Base-by-base conservation (phyloP, 53 echinoderm and acorn worm species). In the Apostichopus leukothele region DNA sequence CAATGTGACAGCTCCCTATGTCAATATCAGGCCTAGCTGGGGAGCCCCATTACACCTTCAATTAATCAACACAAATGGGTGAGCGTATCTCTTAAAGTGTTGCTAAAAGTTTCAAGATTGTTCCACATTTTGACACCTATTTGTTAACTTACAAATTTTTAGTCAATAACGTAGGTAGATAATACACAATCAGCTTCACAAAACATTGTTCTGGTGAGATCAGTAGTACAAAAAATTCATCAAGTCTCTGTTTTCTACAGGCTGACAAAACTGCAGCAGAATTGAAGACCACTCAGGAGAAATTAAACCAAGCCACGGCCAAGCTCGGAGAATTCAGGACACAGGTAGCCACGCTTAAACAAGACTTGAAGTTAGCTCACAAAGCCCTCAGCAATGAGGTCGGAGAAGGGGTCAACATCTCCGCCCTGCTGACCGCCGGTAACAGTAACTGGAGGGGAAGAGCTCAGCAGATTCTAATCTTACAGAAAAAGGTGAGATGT, bases 401-500 rank as follows among this genome's bases (percentile, higher is more conserved):
- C 0, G 99, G 99, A 13, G 96, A 96, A 60, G 90, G 91, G 50
- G 94, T 94, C 11, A 99, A 93, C 85, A 84, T 99, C 3, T 93
- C 91, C 26, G 76, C 73, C 51, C 60, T 99, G 4, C 86, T 94
- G 88, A 94, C 90, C 89, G 92, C 88, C 13, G 50, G 67, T 18
- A 89, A 80, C 50, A 93, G 93, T 71, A 92, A 94, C 86, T 96
- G 94, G 92, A 94, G 94, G 75, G 99, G 99, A 9, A 80, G 99
- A 9, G 93, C 99, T 1, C 99, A 99, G 67, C 99, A 99, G 67
- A 90, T 99, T 11, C 54, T 99, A 1, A 83, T 92, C 52, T 89
- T 99, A 12, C 99, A 99, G 59, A 94, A 94, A 66, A 99, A 99
- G 99, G 99, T 93, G 54, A 90, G 91, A 39, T 57, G 8, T 57